Percentiles rank a stretch among this genome's conserved stretches.
Conservation (phyloP, 1,140 invertebrate genomes). For the Bradynema listronoti region DNA sequence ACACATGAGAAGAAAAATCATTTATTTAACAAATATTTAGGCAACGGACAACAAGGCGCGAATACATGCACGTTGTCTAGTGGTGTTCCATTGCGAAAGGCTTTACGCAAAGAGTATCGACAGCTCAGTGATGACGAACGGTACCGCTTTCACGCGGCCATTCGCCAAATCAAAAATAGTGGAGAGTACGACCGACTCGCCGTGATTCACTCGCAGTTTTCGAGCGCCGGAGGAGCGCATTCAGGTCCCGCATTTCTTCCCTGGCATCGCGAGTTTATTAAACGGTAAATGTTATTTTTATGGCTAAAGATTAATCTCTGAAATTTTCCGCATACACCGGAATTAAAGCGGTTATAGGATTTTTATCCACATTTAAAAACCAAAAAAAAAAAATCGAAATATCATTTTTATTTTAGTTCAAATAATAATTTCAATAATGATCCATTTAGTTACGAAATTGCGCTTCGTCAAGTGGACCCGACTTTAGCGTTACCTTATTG, state of each 20-base stretch:
- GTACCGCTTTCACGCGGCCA: slow-evolving; percentile 50
- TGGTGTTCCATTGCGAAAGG: slow-evolving; percentile 29
- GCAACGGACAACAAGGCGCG: slow-evolving; percentile 34
- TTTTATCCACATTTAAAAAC: too few relatives aligned
- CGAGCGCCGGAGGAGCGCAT: slow-evolving; percentile 52
- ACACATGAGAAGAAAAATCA: too few relatives aligned
- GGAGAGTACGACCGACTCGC: slow-evolving; percentile 54
- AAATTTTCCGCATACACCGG: too few relatives aligned
- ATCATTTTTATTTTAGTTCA: neutral
- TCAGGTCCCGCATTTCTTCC: slow-evolving; percentile 39
- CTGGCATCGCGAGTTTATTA: slow-evolving; percentile 40
- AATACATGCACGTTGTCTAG: slow-evolving; percentile 33
- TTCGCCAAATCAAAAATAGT: slow-evolving; percentile 56
- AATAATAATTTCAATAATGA: neutral
- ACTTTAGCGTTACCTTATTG: slow-evolving; percentile 37
- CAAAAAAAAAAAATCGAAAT: too few relatives aligned
- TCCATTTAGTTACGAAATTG: slow-evolving; percentile 33
- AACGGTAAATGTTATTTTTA: too few relatives aligned
- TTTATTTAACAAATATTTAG: too few relatives aligned
- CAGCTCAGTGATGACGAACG: slow-evolving; percentile 30
- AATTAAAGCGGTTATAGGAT: too few relatives aligned
- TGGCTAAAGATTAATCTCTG: too few relatives aligned
- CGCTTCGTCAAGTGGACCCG: slow-evolving; percentile 39
- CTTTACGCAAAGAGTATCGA: slow-evolving; percentile 39
- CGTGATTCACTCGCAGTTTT: slow-evolving; percentile 39